These are phyloP conservation scores for Campylomormyrus numenius DNA, from an alignment of 2,113 vertebrate genomes.

Conservation along the genomic window DNA sequence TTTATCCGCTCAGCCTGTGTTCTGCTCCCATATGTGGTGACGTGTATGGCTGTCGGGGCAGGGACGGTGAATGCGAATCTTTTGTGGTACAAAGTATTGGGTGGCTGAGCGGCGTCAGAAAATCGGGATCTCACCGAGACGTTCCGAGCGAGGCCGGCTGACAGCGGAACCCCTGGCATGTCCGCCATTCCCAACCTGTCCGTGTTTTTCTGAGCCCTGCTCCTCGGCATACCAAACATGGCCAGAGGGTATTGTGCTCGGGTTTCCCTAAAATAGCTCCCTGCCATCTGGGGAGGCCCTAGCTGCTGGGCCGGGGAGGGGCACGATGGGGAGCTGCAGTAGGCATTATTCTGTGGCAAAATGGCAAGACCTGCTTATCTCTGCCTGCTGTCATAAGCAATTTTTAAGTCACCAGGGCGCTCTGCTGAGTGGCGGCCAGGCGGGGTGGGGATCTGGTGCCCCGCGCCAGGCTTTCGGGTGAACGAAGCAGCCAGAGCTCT, in stretches of 20 bases:
- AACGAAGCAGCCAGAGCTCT: too few relatives aligned
- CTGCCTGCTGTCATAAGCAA: conserved; percentile 14
- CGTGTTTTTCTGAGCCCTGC: conserved; percentile 23
- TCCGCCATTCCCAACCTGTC: conserved; percentile 3
- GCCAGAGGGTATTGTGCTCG: conserved; percentile 40
- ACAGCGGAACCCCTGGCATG: not conserved
- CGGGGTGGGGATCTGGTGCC: conserved; percentile 9
- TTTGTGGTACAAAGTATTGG: not conserved
- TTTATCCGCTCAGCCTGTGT: not conserved
- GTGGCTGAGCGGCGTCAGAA: not conserved
- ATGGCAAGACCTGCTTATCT: conserved; percentile 9
- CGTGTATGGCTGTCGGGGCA: not conserved
- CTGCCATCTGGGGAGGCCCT: conserved; percentile 24
- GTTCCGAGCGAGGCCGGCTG: not conserved
- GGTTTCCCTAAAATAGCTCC: conserved; percentile 33
- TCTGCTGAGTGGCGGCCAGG: conserved; percentile 26
- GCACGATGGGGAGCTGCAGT: not conserved
- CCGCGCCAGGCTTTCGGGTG: not conserved
- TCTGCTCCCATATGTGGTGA: not conserved
- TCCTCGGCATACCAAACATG: conserved; percentile 40
- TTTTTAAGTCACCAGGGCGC: conserved; percentile 21
- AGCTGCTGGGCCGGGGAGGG: not conserved
- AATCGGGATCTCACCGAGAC: not conserved
- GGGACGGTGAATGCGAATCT: not conserved
- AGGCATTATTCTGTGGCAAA: conserved; percentile 16